Base-by-base conservation (phyloP, 2,113 vertebrate species). In the Narcine bancroftii region DNA sequence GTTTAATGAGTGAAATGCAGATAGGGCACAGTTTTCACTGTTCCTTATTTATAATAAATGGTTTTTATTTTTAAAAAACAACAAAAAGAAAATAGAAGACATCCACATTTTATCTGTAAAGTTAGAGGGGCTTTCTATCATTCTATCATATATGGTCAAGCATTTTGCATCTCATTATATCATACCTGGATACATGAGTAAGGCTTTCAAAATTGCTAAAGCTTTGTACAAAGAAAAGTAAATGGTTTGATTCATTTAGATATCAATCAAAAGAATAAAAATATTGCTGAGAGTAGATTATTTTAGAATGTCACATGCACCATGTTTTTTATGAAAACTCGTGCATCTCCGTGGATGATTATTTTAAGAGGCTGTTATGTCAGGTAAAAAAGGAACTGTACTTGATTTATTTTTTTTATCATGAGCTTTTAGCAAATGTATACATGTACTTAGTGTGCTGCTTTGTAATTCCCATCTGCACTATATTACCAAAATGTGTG, bases 211-310 rank as follows among this genome's bases (percentile, higher is more conserved):
- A 45, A 69, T 69, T 91, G 65, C 63, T 17, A 71, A 65, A 33
- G 42, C 26, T 29, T 77, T 63, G 66, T 91, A 69, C 66, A 21
- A 29, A 42, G 89, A 69, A 91, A 87, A 36, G 36, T 69, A 45
- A 66, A 91, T 45, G 63, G 36, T 69, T 47, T 91, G 39, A 91
- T 69, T 91, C 89, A 45, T 69, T 69, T 33, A 47, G 63, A 71
- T 69, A 11, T 42, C 11, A 29, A 15, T 69, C 65, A 71, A 91
- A 69, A 29, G 13, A 45, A 36, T 60, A 60, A 47, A 7, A 65
- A 24, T 36, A 3, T 69, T 42, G 45, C 33, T 91, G 66, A 91
- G 3, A 42, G 29, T 47, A 3, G 39, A 69, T 91, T 24, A 91
- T 71, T 91, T 45, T 6, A 21, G 71, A 91, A 47, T 42, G 39